phyloP scores from a whole-genome alignment of 2,797 vertebrate genomes.

The Argentina silus region DNA sequence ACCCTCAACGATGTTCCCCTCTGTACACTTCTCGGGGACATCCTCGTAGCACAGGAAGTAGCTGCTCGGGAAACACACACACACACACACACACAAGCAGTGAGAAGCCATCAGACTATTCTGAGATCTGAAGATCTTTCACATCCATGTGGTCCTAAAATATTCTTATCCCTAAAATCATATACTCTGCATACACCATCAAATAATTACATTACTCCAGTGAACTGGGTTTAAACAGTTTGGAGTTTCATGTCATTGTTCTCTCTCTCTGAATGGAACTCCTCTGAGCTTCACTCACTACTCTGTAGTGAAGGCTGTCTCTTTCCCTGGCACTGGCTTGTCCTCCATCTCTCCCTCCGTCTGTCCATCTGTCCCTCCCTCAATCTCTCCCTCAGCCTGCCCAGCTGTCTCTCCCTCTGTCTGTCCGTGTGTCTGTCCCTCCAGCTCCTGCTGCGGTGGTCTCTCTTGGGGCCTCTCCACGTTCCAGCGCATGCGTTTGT shows the following conservation, averaged over 20 bases:
- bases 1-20: conserved; percentile 32
- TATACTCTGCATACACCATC: too few species aligned
- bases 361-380: too few species aligned
- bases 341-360: not conserved
- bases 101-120: not conserved
- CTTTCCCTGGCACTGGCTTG: too few species aligned
- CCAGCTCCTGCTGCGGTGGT: not conserved
- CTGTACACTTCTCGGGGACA: conserved; percentile 49
- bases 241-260: too few species aligned
- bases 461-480: conserved; percentile 1
- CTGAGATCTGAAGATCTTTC: not conserved
- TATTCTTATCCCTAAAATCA: not conserved
- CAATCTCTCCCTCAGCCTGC: not conserved
- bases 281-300: conserved; percentile 14
- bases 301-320: not conserved
- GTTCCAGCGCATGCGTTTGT: conserved; percentile 84
- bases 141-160: not conserved
- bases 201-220: too few species aligned
- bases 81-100: not conserved
- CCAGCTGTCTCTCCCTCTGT: not conserved
- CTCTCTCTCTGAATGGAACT: too few species aligned
- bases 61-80: conserved; percentile 54
- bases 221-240: too few species aligned
- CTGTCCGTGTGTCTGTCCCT: not conserved
- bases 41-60: conserved; percentile 88